Percentiles rank a stretch among this genome's conserved stretches.
These are phyloP conservation scores for Pelobates cultripes DNA, from an alignment of 2,797 vertebrate species.

Conservation along the genomic window DNA sequence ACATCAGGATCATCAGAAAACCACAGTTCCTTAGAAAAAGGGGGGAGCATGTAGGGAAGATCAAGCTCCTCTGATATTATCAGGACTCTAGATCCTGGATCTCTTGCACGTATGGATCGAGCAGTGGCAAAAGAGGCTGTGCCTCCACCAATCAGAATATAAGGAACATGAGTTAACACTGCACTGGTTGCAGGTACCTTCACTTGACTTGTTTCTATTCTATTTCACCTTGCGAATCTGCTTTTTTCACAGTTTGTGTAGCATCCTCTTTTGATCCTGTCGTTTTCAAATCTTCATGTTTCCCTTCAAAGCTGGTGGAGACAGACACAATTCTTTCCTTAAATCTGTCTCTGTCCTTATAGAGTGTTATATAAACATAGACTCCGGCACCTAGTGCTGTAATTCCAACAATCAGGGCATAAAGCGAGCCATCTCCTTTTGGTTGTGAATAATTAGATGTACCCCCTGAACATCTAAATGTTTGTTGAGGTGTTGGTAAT, in stretches of 20 bases:
- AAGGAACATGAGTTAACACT: slow-evolving; percentile 83
- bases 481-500: too few species aligned
- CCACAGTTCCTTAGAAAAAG: slow-evolving; percentile 97
- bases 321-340: slow-evolving; percentile 5
- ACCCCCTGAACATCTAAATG: too few species aligned
- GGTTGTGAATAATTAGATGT: too few species aligned
- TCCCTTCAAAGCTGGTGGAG: background rate
- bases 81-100: slow-evolving; percentile 91
- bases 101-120: slow-evolving; percentile 93
- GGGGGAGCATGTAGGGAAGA: slow-evolving; percentile 96
- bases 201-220: background rate
- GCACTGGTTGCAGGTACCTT: background rate
- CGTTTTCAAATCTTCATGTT: too few species aligned
- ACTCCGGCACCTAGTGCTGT: too few species aligned
- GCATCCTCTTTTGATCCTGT: background rate
- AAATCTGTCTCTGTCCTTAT: slow-evolving; percentile 11
- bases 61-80: slow-evolving; percentile 92
- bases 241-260: background rate
- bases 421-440: too few species aligned
- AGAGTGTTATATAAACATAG: slow-evolving; percentile 25
- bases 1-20: slow-evolving; percentile 91
- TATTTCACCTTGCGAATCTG: slow-evolving; percentile 16
- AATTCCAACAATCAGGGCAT: too few species aligned
- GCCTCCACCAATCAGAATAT: slow-evolving; percentile 94
- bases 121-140: slow-evolving; percentile 97